Base-by-base conservation (phyloP, 2,113 vertebrate genomes). In the Clarias gariepinus region DNA sequence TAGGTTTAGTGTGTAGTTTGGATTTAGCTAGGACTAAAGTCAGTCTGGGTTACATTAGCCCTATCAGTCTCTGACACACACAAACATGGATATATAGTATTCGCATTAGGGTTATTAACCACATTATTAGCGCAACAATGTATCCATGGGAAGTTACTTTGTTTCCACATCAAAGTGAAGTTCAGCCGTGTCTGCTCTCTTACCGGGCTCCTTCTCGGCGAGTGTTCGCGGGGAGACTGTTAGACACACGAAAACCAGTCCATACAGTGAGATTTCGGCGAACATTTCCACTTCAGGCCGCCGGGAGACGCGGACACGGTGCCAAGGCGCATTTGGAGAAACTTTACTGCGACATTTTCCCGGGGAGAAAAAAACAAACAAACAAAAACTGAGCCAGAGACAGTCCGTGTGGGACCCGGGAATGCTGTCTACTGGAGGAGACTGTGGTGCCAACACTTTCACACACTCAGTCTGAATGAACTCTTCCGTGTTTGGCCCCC, bases 171-270 rank as follows among this genome's bases (percentile, higher is more conserved):
- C 21, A 69, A 47, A 41, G 47, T 19, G 57, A 85, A 60, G 23
- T 57, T 76, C 33, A 55, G 84, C 83, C 69, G 64, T 16, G 28
- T 79, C 55, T 16, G 77, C n/a, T 78, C 80, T 86, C 91, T 92
- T 90, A 92, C 91, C 90, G 57, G 86, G 86, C 71, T 90, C 90
- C 71, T 90, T 91, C 83, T 92, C 90, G 25, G 88, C 86, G 80
- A 76, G 57, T 41, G 84, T 28, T 36, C 88, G 86, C 85, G 77
- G 82, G 81, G 68, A 89, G 80, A 93, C 73, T 60, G 85, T 71
- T 10, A 87, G 88, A 61, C 57, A 90, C 18, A 89, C 28, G 3
- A 92, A 80, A 63, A 91, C 63, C 81, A 90, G 77, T 74, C 86
- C 89, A 71, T 88, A 77, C 57, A 91, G 81, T 53, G 83, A 53